Evolutionary conservation across 2,113 vertebrate species (phyloP).

Genomic region (Tilapia sparmanii): DNA sequence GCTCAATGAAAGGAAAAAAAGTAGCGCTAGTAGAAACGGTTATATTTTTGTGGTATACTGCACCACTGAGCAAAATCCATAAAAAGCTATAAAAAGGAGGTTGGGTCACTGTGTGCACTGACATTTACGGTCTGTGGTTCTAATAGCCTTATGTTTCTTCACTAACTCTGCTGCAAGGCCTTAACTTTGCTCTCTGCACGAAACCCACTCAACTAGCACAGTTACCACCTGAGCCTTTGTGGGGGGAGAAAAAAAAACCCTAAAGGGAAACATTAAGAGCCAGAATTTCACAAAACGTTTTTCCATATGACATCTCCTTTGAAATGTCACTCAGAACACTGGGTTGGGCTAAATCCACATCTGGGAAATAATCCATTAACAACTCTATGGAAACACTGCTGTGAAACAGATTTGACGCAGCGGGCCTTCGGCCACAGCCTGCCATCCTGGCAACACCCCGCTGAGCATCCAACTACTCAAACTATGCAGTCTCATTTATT

Average conservation of each 20-base stretch:
- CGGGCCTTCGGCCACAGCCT: constrained; percentile 22
- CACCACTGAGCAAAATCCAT: constrained; percentile 40
- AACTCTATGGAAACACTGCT: constrained; percentile 1
- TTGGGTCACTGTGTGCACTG: constrained; percentile 33
- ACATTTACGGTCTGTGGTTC: constrained; percentile 38
- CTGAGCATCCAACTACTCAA: constrained; percentile 6
- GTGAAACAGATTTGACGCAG: constrained; percentile 46
- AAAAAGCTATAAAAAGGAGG: constrained; percentile 10
- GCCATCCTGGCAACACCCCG: background rate
- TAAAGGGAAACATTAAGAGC: constrained; percentile 1
- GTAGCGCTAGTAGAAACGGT: background rate
- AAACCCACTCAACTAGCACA: background rate
- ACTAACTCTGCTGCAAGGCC: background rate
- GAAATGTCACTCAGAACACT: constrained; percentile 15
- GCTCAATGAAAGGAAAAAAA: background rate
- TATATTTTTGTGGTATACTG: background rate
- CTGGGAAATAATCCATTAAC: constrained; percentile 39
- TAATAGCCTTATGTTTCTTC: constrained; percentile 30
- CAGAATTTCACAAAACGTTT: constrained; percentile 6
- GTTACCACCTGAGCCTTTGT: background rate
- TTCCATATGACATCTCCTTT: background rate
- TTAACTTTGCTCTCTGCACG: background rate
- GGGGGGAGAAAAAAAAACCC: background rate
- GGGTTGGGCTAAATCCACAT: background rate
- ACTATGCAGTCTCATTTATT: constrained; percentile 38